Evolutionary conservation across 2,888 invertebrate species (phyloP), one percentile per base, ranked within the genome.

Genomic region (Azorinus chamasolen): DNA sequence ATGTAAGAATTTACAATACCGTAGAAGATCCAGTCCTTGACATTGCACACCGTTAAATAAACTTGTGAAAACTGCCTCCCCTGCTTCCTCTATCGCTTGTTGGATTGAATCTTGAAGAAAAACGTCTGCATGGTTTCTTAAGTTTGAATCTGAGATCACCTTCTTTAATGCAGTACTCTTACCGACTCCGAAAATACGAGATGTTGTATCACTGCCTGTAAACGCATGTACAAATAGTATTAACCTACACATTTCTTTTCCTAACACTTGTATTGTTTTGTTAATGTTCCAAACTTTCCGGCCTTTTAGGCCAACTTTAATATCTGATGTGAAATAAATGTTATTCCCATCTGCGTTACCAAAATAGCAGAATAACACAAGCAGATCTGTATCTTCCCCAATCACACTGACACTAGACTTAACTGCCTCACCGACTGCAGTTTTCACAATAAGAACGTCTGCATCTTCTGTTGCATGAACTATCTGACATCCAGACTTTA

Each of bases 311-410:
- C n/a, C 16, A 39, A 24, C 76, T 83, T 43, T 74, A 10, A 27
- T 20, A 24, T 68, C 75, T 37, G 81, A 75, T 22, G 39, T 71
- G 32, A 72, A 73, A 14, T 50, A 69, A 8, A 78, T 51, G 5
- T 46, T 50, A n/a, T 65, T 51, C 16, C 16, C 12, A 3, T 63
- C 18, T 18, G 12, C 14, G 3, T 70, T 63, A 25, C 77, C 74
- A 70, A 86, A 80, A 51, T 74, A 74, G 27, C 80, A 83, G 14
- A 88, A 66, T 1, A 87, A 69, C 6, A 85, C 83, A 1, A 88
- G 73, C 10, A 88, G 58, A 64, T 87, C 86, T n/a, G 86, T 88
- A 62, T 89, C 88, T 63, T 87, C 87, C 16, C 86, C 88, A 24
- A 87, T 71, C 1, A 88, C 54, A 32, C 51, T 61, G 24, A 81